Base-by-base conservation (phyloP, 2,113 vertebrate species). In the Gasterosteus nipponicus region DNA sequence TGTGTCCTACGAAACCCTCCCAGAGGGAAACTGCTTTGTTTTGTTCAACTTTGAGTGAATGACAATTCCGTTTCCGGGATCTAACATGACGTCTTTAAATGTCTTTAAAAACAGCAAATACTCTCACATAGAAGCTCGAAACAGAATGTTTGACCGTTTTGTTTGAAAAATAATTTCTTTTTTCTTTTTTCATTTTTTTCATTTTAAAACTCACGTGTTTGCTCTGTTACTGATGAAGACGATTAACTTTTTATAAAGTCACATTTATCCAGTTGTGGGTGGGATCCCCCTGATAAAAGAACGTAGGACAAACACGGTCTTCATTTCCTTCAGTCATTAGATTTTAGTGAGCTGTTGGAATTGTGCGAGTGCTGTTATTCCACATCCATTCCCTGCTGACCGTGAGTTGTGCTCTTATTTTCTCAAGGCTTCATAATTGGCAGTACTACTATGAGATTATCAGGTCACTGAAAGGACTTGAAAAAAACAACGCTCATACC, bases 191-290 rank as follows among this genome's bases (percentile, higher is more conserved):
- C n/a, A n/a, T 57, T 56, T 14, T 4, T 9, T 26, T 33, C 2
- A 54, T 60, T 29, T 54, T 68, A 41, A 78, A 79, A 58, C 6
- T 9, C 46, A 57, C 41, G 64, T 61, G 16, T 19, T 82, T 33
- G 38, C 58, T 66, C 58, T 58, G 22, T 66, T 76, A 77, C 61
- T 4, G 19, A 56, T 10, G 14, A 61, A 59, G 57, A 56, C 64
- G 38, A 64, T 80, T 66, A 75, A 68, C 46, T 75, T 80, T 77
- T 77, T 60, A 80, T 73, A 42, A 83, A 67, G 11, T 53, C 62
- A 54, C 35, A 62, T 85, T 78, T 69, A 73, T 74, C 16, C 60
- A 49, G 49, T 44, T 51, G 73, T 65, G 77, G 39, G 31, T 56
- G 73, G n/a, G n/a, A 22, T 9, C 67, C 42, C 38, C 7, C 54